A percentile compares a stretch with the other conserved stretches of the same genome.
phyloP scores from a whole-genome alignment of 1,140 invertebrate genomes.

The Marisa cornuarietis region DNA sequence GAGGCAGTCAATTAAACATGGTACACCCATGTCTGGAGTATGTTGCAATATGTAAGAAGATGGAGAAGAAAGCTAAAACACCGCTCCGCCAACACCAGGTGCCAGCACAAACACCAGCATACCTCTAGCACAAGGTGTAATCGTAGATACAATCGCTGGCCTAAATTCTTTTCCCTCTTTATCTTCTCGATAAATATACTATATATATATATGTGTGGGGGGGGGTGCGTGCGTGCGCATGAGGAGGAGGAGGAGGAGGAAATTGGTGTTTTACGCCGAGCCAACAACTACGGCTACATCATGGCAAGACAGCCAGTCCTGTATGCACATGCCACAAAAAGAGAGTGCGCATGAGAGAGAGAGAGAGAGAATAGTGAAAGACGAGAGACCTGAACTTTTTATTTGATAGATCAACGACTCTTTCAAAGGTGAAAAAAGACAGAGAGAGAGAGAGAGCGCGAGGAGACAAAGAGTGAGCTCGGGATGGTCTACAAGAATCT shows the following conservation, averaged over 20 bases:
- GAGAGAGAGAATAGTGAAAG: not conserved
- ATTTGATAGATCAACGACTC: too few species aligned
- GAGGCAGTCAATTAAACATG: not conserved
- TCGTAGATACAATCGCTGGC: not conserved
- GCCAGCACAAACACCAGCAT: too few species aligned
- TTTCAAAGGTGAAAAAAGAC: too few species aligned
- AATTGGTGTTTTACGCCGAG: too few species aligned
- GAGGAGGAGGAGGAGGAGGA: too few species aligned
- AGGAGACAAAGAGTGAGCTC: not conserved
- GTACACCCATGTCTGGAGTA: not conserved
- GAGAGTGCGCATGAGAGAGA: not conserved
- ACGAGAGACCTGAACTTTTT: not conserved
- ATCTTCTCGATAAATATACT: not conserved
- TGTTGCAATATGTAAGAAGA: not conserved
- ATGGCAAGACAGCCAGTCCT: too few species aligned
- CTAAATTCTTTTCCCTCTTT: not conserved
- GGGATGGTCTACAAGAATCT: too few species aligned
- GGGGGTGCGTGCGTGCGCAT: not conserved
- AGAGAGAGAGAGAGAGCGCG: too few species aligned
- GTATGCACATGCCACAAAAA: too few species aligned
- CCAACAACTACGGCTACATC: too few species aligned
- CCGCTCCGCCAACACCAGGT: not conserved
- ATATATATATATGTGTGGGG: not conserved
- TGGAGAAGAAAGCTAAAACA: not conserved
- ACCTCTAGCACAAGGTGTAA: too few species aligned